These are phyloP conservation scores for Drosophila pandora DNA, from an alignment of 1,140 invertebrate species.

Conservation along the genomic window DNA sequence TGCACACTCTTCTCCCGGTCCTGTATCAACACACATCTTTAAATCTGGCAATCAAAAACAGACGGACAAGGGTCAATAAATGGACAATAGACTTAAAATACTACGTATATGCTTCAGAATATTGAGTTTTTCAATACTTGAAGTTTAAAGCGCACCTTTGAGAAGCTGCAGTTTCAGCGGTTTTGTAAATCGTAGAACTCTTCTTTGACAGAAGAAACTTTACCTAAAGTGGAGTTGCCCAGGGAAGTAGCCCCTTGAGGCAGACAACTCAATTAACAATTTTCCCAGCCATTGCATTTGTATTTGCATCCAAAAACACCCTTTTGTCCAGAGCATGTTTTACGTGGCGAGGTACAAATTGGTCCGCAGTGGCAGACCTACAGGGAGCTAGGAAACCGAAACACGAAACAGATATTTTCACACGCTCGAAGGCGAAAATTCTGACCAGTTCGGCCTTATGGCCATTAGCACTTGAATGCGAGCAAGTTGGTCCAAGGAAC, in stretches of 20 bases:
- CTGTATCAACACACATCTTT: too few species aligned
- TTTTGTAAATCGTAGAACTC: too few species aligned
- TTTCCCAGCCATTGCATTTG: conserved; percentile 34
- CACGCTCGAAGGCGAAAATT: conserved; percentile 46
- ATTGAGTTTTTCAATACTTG: too few species aligned
- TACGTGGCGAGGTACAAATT: conserved; percentile 48
- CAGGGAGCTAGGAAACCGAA: conserved; percentile 12
- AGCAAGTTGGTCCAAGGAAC: conserved; percentile 18
- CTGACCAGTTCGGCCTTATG: conserved; percentile 16
- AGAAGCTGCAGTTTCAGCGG: too few species aligned
- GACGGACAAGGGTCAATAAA: too few species aligned
- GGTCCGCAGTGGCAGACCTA: conserved; percentile 14
- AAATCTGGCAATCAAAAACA: too few species aligned
- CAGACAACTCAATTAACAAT: conserved; percentile 59
- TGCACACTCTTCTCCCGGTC: too few species aligned
- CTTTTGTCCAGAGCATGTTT: conserved; percentile 17
- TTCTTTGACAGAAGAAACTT: not conserved
- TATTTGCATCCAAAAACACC: conserved; percentile 34
- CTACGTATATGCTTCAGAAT: too few species aligned
- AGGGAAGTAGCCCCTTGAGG: not conserved
- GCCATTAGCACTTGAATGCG: conserved; percentile 45
- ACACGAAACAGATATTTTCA: conserved; percentile 50
- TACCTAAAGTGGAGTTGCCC: not conserved
- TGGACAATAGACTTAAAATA: too few species aligned
- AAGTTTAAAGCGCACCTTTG: too few species aligned